Evolutionary conservation across 2,113 vertebrate species (phyloP).

Genomic region (Hucho hucho): DNA sequence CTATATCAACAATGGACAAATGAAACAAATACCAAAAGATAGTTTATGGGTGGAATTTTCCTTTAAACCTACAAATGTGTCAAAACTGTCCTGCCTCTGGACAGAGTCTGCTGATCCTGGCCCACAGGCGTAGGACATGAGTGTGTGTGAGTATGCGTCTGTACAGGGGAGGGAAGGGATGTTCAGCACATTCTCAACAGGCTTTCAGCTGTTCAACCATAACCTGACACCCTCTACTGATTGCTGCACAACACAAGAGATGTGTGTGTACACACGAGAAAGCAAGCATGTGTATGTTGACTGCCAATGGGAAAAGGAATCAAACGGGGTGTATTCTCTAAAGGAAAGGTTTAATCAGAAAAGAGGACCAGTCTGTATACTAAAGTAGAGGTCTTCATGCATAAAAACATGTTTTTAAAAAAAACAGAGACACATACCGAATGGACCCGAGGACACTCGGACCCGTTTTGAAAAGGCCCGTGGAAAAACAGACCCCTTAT

Average conservation of each 20-base stretch:
- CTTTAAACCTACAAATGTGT: not conserved
- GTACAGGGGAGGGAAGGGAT: constrained; percentile 34
- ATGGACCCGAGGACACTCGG: too few species aligned
- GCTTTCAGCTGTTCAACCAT: constrained; percentile 48
- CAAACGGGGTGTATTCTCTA: too few species aligned
- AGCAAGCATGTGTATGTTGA: not conserved
- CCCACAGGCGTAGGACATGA: not conserved
- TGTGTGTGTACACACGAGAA: not conserved
- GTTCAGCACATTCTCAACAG: constrained; percentile 42
- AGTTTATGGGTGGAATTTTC: not conserved
- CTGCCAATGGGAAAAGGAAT: too few species aligned
- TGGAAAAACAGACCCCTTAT: too few species aligned
- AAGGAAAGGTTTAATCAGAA: too few species aligned
- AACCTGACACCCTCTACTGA: constrained; percentile 38
- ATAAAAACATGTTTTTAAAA: too few species aligned
- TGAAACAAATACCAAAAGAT: too few species aligned
- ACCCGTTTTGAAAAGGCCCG: too few species aligned
- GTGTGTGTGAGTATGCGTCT: constrained; percentile 14
- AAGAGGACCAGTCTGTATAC: too few species aligned
- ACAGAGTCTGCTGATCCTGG: not conserved
- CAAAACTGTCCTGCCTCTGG: not conserved
- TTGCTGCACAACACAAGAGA: not conserved
- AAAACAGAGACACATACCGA: too few species aligned
- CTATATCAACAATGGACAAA: too few species aligned
- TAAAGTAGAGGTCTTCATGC: too few species aligned